Conservation (phyloP, 1,140 invertebrate genomes). For the Cherax destructor region DNA sequence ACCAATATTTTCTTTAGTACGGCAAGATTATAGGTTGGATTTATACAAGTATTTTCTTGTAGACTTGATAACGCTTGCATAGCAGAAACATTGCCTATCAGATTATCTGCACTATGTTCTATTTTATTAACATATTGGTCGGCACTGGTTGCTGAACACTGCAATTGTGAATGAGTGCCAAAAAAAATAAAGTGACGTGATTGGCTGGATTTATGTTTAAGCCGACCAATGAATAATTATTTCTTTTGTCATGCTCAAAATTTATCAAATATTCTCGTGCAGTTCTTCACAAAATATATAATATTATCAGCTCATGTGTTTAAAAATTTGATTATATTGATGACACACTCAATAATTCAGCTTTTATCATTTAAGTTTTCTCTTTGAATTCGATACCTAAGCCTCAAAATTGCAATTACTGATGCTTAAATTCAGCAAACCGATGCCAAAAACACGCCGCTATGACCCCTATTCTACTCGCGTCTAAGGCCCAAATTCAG, state of each 20-base stretch:
- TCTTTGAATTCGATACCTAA: slow-evolving; percentile 22
- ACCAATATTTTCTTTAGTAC: too few species aligned
- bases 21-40: too few species aligned
- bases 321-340: not conserved
- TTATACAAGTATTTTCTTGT: too few species aligned
- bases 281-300: not conserved
- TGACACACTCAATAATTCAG: slow-evolving; percentile 13
- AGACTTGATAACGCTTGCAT: too few species aligned
- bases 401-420: slow-evolving; percentile 34
- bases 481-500: not conserved
- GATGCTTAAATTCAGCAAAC: slow-evolving; percentile 3
- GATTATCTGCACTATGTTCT: too few species aligned
- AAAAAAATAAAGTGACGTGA: not conserved
- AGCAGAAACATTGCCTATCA: too few species aligned
- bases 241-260: not conserved
- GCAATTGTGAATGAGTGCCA: not conserved
- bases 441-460: not conserved
- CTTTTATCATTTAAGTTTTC: slow-evolving; percentile 23
- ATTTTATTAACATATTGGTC: too few species aligned
- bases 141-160: too few species aligned
- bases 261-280: not conserved
- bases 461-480: slow-evolving; percentile 4
- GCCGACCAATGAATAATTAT: not conserved
- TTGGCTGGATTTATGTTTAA: not conserved
- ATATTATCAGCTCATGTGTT: not conserved